A percentile compares a stretch with the other conserved stretches of the same genome.
Conservation (phyloP, 2,113 vertebrate species). For the Corythaeola cristata region DNA sequence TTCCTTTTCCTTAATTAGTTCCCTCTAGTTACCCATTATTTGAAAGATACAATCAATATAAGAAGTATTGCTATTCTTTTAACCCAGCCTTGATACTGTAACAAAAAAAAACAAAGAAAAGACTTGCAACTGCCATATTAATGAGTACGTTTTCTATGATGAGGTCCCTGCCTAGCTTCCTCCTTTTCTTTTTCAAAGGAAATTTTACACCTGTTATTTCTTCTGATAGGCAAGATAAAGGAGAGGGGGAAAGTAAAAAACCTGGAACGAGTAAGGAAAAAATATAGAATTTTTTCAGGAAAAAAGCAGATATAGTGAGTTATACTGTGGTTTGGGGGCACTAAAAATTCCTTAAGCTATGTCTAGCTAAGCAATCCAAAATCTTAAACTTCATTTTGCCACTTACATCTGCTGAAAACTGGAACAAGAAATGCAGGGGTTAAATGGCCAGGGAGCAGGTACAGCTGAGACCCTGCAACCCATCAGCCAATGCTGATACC, state of each 20-base stretch:
- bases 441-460: not conserved
- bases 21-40: not conserved
- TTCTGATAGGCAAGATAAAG: not conserved
- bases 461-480: conserved; percentile 3
- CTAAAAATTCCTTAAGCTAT: not conserved
- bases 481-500: not conserved
- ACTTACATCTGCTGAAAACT: not conserved
- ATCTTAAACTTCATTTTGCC: not conserved
- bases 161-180: not conserved
- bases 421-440: not conserved
- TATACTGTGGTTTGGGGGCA: not conserved
- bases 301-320: not conserved
- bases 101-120: not conserved
- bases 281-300: not conserved
- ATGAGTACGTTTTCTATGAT: not conserved
- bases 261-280: not conserved
- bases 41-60: not conserved
- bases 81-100: not conserved
- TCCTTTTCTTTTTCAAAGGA: not conserved
- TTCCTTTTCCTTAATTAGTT: not conserved
- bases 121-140: not conserved
- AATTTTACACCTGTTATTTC: not conserved
- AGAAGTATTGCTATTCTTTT: not conserved
- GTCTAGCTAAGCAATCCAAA: not conserved
- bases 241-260: not conserved